Evolutionary conservation across 2,888 invertebrate species (phyloP), one percentile per base, ranked within the genome.

Genomic region (Drosophila neonasuta): DNA sequence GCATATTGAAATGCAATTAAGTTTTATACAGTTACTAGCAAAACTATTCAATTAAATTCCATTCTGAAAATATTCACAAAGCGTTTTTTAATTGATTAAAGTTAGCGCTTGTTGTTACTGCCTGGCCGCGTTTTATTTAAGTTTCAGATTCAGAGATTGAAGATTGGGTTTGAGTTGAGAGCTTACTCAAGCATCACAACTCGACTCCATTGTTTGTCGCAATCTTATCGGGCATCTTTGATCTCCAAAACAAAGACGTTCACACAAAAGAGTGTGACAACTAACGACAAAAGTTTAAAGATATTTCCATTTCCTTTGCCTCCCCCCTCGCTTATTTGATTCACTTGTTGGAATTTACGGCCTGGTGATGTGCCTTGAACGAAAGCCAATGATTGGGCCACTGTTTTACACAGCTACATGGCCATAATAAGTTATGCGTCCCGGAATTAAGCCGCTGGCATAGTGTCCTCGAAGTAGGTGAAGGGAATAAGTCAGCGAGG

Each of bases 301-400:
- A 60, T 58, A 56, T 49, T 57, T 52, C 29, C 17, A 44, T 29
- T 39, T 7, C 13, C 32, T n/a, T 10, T 10, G 44, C 5, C 17
- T 15, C 9, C 11, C 11, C 2, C 10, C 24, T 24, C 24, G 6
- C 24, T 1, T 3, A 2, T 9, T 11, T 32, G 44, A 20, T 34
- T 11, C 65, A 77, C 80, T 85, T 83, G 80, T 74, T 80, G 67
- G 66, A 80, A 71, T 77, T 85, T 77, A 77, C 72, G 61, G 68
- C 60, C 64, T 54, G 69, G 57, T 67, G 71, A 83, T 68, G 59
- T 34, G 62, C 55, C 58, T 54, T 57, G 39, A 67, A 62, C 46
- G 67, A 56, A 74, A 69, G 55, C 73, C 74, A 69, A 83, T 78
- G 70, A 77, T 69, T 80, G 67, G 63, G 65, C 65, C 61, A 30